Percentiles rank a stretch among this genome's conserved stretches.
Conservation (phyloP, 2,797 vertebrate species). For the Acipenser ruthenus region DNA sequence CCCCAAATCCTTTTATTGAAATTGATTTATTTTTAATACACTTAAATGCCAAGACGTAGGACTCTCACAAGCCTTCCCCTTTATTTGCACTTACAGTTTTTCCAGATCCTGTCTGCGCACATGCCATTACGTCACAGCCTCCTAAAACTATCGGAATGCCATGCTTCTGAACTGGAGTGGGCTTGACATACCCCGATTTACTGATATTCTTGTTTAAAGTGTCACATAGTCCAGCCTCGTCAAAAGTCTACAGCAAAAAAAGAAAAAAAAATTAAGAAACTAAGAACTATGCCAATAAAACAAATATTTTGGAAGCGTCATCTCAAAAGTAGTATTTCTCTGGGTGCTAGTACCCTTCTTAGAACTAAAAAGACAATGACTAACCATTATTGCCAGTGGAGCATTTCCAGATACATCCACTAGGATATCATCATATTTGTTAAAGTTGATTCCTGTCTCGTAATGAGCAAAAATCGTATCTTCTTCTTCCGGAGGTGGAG, state of each 20-base stretch:
- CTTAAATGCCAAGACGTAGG: no score
- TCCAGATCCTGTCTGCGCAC: slow-evolving; percentile 92
- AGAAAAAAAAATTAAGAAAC: neutral
- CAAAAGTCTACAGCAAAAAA: slow-evolving; percentile 62
- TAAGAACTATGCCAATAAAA: neutral
- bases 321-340: neutral
- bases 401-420: slow-evolving; percentile 81
- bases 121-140: slow-evolving; percentile 90
- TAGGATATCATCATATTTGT: slow-evolving; percentile 82
- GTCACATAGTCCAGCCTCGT: slow-evolving; percentile 71
- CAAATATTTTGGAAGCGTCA: neutral
- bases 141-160: slow-evolving; percentile 81
- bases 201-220: slow-evolving; percentile 66
- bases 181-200: slow-evolving; percentile 82
- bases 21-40: no score
- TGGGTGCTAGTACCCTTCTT: neutral
- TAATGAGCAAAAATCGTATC: slow-evolving; percentile 75
- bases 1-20: no score
- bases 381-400: slow-evolving; percentile 74
- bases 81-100: slow-evolving; percentile 74
- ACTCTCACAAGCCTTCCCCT: no score
- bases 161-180: slow-evolving; percentile 93
- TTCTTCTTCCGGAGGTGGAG: slow-evolving; percentile 75
- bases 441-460: slow-evolving; percentile 80
- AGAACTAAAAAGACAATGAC: slow-evolving; percentile 26